Evolutionary conservation across 1,140 invertebrate species (phyloP).

Genomic region (Amyelois transitella): DNA sequence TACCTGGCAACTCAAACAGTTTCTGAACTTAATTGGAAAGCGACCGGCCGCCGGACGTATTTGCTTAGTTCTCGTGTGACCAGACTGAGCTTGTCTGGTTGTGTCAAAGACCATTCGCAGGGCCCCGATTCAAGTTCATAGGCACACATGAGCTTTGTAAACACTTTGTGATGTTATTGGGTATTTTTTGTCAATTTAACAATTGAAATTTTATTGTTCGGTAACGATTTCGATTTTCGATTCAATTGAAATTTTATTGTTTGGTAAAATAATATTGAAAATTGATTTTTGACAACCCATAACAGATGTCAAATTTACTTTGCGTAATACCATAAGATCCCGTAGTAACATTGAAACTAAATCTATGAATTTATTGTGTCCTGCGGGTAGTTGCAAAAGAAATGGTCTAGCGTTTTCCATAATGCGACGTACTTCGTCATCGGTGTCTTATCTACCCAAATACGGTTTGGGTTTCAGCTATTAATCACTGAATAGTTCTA

Average conservation of each 20-base stretch:
- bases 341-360: no score
- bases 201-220: no score
- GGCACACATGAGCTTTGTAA: neutral
- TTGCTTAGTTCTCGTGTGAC: conserved; percentile 45
- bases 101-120: conserved; percentile 38
- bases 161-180: no score
- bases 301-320: no score
- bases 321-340: no score
- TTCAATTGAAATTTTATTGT: no score
- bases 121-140: neutral
- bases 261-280: no score
- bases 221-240: no score
- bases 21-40: conserved; percentile 56
- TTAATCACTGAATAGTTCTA: conserved; percentile 22
- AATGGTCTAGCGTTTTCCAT: conserved; percentile 20
- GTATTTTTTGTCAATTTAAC: no score
- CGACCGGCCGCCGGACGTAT: conserved; percentile 45
- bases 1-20: conserved; percentile 48
- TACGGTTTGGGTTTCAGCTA: conserved; percentile 14
- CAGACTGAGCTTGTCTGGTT: conserved; percentile 54
- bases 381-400: conserved; percentile 24
- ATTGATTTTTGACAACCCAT: no score
- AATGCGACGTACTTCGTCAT: conserved; percentile 31
- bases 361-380: conserved; percentile 6
- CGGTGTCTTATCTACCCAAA: conserved; percentile 22